These are phyloP conservation scores for Brachyptera putata DNA, from an alignment of 2,888 invertebrate genomes.

Conservation along the genomic window DNA sequence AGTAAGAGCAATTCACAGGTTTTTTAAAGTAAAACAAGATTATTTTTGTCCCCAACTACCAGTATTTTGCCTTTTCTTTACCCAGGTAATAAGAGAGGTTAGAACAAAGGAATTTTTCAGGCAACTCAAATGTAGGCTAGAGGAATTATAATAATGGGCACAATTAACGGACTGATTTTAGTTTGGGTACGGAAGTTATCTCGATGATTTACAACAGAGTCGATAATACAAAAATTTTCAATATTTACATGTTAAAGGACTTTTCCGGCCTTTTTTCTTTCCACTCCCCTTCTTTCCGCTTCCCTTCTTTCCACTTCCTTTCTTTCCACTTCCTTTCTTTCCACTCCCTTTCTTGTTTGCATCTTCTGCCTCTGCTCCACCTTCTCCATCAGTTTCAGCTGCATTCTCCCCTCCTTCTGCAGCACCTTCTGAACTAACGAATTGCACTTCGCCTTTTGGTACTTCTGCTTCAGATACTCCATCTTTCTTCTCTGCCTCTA, in stretches of 20 bases:
- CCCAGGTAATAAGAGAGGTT: no score
- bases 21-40: no score
- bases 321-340: conserved; percentile 32
- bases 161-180: no score
- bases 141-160: no score
- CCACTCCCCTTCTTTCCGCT: conserved; percentile 40
- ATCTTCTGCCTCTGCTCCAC: conserved; percentile 4
- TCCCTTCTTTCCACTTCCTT: conserved; percentile 28
- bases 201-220: neutral
- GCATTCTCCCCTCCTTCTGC: conserved; percentile 33
- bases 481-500: neutral
- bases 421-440: conserved; percentile 34
- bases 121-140: no score
- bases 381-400: conserved; percentile 9
- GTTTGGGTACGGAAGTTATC: neutral
- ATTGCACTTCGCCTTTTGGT: no score
- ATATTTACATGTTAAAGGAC: conserved; percentile 8
- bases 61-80: no score
- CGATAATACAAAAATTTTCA: neutral
- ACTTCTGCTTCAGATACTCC: neutral
- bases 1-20: no score
- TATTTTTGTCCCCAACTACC: no score
- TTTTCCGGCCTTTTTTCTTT: conserved; percentile 38
- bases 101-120: no score
- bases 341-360: conserved; percentile 35